Percentiles rank a stretch among this genome's conserved stretches.
phyloP scores from a whole-genome alignment of 2,797 vertebrate species.

The Macrochelys suwanniensis region DNA sequence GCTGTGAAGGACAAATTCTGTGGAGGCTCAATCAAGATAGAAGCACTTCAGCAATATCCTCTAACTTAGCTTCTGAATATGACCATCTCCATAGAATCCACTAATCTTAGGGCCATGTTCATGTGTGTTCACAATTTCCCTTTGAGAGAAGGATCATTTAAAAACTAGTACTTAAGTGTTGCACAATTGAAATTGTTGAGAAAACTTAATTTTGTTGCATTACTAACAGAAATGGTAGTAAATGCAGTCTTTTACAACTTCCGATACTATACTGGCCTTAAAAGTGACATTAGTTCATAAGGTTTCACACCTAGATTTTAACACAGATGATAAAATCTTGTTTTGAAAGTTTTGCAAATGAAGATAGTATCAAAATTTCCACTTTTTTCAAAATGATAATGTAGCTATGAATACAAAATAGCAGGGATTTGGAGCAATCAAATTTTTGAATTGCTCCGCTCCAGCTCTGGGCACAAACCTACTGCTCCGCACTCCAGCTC shows the following conservation, averaged over 20 bases:
- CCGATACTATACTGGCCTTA: slow-evolving; percentile 16
- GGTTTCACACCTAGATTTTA: slow-evolving; percentile 16
- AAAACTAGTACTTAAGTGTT: slow-evolving; percentile 14
- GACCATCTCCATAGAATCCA: background rate
- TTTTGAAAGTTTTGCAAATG: slow-evolving; percentile 21
- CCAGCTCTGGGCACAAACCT: no score
- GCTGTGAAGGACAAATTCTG: background rate
- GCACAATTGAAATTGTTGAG: background rate
- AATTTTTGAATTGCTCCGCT: no score
- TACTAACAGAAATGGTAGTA: slow-evolving; percentile 56
- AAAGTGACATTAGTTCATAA: slow-evolving; percentile 1
- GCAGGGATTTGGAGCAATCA: background rate
- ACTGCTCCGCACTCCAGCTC: no score
- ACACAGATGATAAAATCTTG: slow-evolving; percentile 57
- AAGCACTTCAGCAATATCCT: background rate
- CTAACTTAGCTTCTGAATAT: background rate
- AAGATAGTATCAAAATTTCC: slow-evolving; percentile 69
- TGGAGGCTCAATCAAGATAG: background rate
- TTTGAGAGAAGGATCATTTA: background rate
- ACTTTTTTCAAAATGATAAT: slow-evolving; percentile 42
- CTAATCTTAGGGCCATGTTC: background rate
- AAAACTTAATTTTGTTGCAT: slow-evolving; percentile 19
- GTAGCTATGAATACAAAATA: slow-evolving; percentile 52
- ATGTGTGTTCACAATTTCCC: background rate
- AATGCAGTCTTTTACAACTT: slow-evolving; percentile 37